Percentiles rank a stretch among this genome's conserved stretches.
Evolutionary conservation across 2,888 invertebrate genomes (phyloP).

Genomic region (Perdita meconis): DNA sequence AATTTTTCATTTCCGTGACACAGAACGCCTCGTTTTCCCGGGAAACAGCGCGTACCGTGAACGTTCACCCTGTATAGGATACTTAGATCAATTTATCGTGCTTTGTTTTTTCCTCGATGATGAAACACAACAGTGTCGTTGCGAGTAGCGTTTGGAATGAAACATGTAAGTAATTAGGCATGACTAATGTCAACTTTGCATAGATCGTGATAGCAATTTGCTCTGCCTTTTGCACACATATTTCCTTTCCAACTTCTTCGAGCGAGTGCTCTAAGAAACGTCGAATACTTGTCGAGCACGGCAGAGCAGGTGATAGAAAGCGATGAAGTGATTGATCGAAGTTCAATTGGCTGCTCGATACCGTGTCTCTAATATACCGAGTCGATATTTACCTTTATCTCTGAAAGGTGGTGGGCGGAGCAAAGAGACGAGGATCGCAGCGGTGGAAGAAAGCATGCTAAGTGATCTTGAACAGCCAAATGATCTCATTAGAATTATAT

Average conservation of each 20-base stretch:
- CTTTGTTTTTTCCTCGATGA: constrained; percentile 25
- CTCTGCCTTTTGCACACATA: not conserved
- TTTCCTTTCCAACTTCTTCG: not conserved
- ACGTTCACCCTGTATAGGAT: not conserved
- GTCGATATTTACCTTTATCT: not conserved
- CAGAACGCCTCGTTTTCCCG: not conserved
- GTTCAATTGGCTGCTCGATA: not conserved
- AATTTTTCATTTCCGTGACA: constrained; percentile 27
- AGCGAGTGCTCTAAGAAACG: not conserved
- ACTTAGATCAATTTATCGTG: not conserved
- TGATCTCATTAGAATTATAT: not conserved
- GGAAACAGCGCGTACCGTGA: constrained; percentile 5
- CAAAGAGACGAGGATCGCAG: not conserved
- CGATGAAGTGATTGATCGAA: not conserved
- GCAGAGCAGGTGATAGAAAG: not conserved
- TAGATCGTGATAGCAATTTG: not conserved
- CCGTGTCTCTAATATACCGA: not conserved
- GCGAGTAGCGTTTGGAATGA: not conserved
- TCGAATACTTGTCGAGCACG: not conserved
- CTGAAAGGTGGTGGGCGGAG: not conserved
- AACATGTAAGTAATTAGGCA: not conserved
- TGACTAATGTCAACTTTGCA: not conserved
- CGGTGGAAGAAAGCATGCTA: too few species aligned
- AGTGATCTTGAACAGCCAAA: not conserved
- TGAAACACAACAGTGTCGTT: constrained; percentile 27